A percentile compares a stretch with the other conserved stretches of the same genome.
phyloP scores from a whole-genome alignment of 92 coral and sea anemone species.

The Phenganax stokvisi region DNA sequence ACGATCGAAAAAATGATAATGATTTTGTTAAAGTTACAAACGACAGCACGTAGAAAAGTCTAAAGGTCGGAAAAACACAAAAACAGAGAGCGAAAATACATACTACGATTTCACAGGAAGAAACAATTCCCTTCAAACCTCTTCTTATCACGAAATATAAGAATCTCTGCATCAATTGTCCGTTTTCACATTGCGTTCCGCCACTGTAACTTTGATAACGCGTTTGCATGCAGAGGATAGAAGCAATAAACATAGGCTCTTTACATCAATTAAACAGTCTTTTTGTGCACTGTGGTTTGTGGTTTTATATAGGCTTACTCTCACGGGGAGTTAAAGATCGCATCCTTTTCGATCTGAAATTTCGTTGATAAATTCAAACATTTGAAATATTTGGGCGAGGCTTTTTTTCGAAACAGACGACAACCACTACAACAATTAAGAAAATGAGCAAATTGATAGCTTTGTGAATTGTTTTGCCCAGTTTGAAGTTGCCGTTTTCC shows the following conservation, averaged over 20 bases:
- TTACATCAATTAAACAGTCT: conserved; percentile 30
- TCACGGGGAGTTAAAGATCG: not conserved
- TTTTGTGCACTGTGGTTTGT: conserved; percentile 11
- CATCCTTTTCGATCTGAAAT: not conserved
- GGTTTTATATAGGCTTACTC: not conserved
- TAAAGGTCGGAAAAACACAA: not conserved
- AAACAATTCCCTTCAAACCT: not conserved
- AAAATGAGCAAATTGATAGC: not conserved
- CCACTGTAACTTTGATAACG: not conserved
- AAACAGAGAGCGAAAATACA: not conserved
- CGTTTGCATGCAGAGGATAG: not conserved
- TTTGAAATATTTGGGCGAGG: conserved; percentile 2
- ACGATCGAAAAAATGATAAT: conserved; percentile 23
- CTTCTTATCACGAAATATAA: not conserved
- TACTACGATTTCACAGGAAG: not conserved
- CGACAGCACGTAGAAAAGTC: not conserved
- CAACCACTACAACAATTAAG: not conserved
- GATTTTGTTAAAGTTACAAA: conserved; percentile 2
- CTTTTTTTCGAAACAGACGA: not conserved
- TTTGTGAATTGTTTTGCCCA: not conserved
- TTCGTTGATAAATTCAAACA: not conserved
- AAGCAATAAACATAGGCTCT: conserved; percentile 32
- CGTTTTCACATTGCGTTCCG: not conserved
- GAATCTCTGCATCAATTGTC: not conserved
- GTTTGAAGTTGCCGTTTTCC: conserved; percentile 24